These are phyloP conservation scores for Penaeus vannamei DNA, from an alignment of 1,140 invertebrate genomes.

Conservation along the genomic window DNA sequence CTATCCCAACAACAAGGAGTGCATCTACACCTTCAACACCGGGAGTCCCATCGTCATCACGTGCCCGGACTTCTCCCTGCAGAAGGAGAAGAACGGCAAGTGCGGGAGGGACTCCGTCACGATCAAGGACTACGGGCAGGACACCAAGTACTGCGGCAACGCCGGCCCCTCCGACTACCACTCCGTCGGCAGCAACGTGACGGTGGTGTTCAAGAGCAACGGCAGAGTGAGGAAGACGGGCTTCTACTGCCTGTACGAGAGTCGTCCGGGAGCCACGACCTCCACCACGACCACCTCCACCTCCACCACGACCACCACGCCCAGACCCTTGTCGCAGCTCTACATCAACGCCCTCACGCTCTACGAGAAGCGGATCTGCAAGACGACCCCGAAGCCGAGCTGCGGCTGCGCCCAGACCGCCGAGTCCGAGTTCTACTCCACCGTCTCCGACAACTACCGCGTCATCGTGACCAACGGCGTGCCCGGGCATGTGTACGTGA, in stretches of 20 bases:
- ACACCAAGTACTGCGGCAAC: not conserved
- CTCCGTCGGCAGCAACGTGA: not conserved
- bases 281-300: too few relatives aligned
- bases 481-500: not conserved
- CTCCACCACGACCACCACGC: too few relatives aligned
- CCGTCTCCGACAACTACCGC: not conserved
- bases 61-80: not conserved
- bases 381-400: not conserved
- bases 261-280: not conserved
- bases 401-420: not conserved
- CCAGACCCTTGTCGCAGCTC: not conserved
- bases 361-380: not conserved
- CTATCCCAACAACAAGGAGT: slow-evolving; percentile 9
- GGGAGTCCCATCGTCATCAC: slow-evolving; percentile 4
- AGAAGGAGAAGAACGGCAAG: not conserved
- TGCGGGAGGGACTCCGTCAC: not conserved
- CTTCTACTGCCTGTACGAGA: not conserved
- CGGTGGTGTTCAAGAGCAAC: not conserved
- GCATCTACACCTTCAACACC: slow-evolving; percentile 10
- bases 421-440: not conserved
- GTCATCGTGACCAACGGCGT: slow-evolving; percentile 20
- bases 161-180: not conserved
- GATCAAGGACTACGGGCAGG: not conserved
- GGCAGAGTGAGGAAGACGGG: not conserved
- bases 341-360: not conserved